Percentiles rank a stretch among this genome's conserved stretches.
phyloP scores from a whole-genome alignment of 2,888 invertebrate genomes.

The Leptarthrus brevirostris region DNA sequence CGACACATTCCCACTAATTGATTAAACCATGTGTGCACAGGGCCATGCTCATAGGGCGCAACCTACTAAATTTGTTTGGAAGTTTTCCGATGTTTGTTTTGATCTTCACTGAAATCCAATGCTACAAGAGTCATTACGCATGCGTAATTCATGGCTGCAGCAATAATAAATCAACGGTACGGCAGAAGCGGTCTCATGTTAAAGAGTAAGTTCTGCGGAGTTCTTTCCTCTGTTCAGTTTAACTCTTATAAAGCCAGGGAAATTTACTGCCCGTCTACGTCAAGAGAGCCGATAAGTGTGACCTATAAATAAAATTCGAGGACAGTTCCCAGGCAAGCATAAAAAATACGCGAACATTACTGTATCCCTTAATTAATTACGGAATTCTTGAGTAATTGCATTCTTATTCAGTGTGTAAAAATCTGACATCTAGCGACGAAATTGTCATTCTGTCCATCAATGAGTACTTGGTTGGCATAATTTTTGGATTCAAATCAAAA shows the following conservation, averaged over 20 bases:
- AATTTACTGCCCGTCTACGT: conserved; percentile 18
- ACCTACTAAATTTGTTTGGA: conserved; percentile 53
- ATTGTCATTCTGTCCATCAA: conserved; percentile 11
- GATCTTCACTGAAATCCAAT: conserved; percentile 48
- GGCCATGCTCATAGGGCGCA: conserved; percentile 49
- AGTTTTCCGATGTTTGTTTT: conserved; percentile 34
- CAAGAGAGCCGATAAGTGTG: conserved; percentile 32
- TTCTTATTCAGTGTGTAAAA: conserved; percentile 19
- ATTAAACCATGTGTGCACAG: conserved; percentile 15
- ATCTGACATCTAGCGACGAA: neutral
- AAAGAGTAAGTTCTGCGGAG: neutral
- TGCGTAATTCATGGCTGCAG: conserved; percentile 50
- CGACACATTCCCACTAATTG: conserved; percentile 49
- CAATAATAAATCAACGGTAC: conserved; percentile 52
- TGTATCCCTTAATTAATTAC: conserved; percentile 49
- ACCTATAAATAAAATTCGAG: conserved; percentile 43
- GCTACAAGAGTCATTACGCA: conserved; percentile 50
- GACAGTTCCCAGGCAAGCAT: conserved; percentile 2
- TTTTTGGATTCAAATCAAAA: too few species aligned
- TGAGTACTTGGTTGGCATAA: neutral
- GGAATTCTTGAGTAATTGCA: conserved; percentile 51
- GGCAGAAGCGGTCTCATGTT: conserved; percentile 5
- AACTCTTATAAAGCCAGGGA: conserved; percentile 3
- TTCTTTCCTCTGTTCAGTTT: neutral
- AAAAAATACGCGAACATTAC: conserved; percentile 19